phyloP scores from a whole-genome alignment of 2,113 vertebrate genomes.

The Microtus montanus region DNA sequence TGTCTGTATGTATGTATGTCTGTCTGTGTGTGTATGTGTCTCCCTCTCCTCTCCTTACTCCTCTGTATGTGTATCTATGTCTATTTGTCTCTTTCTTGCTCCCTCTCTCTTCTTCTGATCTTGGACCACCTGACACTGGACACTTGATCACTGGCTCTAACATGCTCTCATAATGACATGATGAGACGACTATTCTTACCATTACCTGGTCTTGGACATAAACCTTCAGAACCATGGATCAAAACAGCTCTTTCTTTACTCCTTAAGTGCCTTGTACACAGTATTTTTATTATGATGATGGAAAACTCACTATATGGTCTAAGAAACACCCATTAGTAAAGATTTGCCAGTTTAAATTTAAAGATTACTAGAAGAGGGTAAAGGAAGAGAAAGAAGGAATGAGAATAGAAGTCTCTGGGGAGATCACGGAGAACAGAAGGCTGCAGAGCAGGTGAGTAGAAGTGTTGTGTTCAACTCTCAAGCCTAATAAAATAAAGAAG shows the following conservation, averaged over 20 bases:
- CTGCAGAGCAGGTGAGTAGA: background rate
- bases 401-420: background rate
- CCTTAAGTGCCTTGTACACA: background rate
- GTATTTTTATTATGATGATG: background rate
- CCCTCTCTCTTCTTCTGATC: background rate
- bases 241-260: background rate
- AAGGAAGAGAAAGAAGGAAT: background rate
- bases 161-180: too few relatives aligned
- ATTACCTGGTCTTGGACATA: background rate
- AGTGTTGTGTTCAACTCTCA: background rate
- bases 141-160: background rate
- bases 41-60: background rate
- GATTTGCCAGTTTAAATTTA: background rate
- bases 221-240: background rate
- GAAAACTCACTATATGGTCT: background rate
- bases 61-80: background rate
- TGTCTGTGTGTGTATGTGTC: background rate
- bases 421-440: background rate
- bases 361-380: background rate
- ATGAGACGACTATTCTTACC: background rate
- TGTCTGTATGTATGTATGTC: accelerated
- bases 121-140: background rate
- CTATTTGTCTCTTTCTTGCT: background rate
- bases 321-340: background rate
- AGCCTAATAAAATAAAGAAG: background rate